Evolutionary conservation across 2,113 vertebrate genomes (phyloP).

Genomic region (Cettia cetti): DNA sequence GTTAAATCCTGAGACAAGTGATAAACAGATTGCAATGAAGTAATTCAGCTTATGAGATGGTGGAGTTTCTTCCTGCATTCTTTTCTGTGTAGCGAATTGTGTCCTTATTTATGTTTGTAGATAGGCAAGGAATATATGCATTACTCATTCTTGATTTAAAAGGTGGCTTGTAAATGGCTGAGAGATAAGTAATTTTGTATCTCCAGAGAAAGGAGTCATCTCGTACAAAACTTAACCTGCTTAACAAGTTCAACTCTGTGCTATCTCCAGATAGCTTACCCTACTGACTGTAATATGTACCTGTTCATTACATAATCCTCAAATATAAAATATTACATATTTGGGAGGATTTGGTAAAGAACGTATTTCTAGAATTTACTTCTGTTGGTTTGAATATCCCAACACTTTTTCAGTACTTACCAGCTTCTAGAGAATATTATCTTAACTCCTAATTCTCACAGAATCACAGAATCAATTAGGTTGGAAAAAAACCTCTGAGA

Average conservation of each 20-base stretch:
- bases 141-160: background rate
- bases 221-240: background rate
- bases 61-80: background rate
- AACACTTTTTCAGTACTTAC: background rate
- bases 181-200: background rate
- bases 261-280: background rate
- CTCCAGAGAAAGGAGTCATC: background rate
- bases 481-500: background rate
- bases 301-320: background rate
- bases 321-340: background rate
- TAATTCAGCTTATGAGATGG: background rate
- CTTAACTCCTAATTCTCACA: background rate
- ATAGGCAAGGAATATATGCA: background rate
- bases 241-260: background rate
- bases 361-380: background rate
- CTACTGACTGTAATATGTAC: background rate
- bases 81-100: background rate
- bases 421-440: background rate
- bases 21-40: constrained; percentile 18
- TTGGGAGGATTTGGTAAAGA: background rate
- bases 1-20: background rate
- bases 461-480: background rate
- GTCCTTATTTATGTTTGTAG: background rate
- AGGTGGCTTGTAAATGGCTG: background rate
- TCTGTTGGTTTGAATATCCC: background rate